phyloP scores from a whole-genome alignment of 1,140 invertebrate genomes.

The Agrilus planipennis region DNA sequence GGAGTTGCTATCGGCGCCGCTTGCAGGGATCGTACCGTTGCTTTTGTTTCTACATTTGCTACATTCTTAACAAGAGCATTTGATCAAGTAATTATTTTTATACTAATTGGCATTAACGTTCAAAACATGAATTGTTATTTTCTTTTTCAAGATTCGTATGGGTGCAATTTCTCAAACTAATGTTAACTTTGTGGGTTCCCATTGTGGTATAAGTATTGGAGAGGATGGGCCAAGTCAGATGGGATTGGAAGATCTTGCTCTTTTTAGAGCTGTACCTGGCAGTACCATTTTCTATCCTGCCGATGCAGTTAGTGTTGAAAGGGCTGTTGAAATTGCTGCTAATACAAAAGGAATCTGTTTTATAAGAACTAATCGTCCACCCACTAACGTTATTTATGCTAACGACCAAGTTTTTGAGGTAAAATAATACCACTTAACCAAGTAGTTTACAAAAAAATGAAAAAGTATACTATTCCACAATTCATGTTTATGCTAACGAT shows the following conservation, averaged over 20 bases:
- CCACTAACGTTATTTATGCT: conserved; percentile 75
- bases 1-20: conserved; percentile 91
- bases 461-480: no score
- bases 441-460: no score
- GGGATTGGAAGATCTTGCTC: conserved; percentile 94
- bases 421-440: conserved; percentile 20
- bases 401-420: conserved; percentile 76
- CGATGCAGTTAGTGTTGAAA: conserved; percentile 90
- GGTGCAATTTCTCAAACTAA: conserved; percentile 98
- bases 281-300: conserved; percentile 94
- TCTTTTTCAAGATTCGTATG: conserved; percentile 75
- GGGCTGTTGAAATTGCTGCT: conserved; percentile 89
- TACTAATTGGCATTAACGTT: neutral
- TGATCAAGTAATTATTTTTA: conserved; percentile 62
- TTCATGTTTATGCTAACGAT: neutral
- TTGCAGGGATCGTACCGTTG: conserved; percentile 76
- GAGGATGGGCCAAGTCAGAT: conserved; percentile 99
- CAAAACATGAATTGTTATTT: conserved; percentile 2
- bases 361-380: conserved; percentile 89
- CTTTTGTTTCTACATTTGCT: conserved; percentile 95
- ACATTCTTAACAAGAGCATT: conserved; percentile 94
- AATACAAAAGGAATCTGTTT: conserved; percentile 94
- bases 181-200: conserved; percentile 90
- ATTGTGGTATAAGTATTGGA: conserved; percentile 91
- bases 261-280: conserved; percentile 88